Percentiles rank a stretch among this genome's conserved stretches.
Evolutionary conservation across 2,888 invertebrate species (phyloP).

Genomic region (Drosophila pseudotalamancana): DNA sequence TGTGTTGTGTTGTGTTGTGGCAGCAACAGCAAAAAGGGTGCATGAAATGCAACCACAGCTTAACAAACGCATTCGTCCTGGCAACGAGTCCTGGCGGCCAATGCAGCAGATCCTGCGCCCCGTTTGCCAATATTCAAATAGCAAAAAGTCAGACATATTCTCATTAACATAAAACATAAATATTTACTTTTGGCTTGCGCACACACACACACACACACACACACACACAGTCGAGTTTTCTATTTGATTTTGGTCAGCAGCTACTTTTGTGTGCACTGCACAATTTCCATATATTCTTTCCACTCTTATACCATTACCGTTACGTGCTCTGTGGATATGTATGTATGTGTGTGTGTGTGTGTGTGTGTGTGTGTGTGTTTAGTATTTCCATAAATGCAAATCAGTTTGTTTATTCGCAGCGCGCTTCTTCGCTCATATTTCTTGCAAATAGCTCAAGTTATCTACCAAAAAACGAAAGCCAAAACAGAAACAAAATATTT

Average conservation of each 20-base stretch:
- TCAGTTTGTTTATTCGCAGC: slow-evolving; percentile 73
- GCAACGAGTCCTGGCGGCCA: slow-evolving; percentile 29
- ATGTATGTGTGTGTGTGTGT: background rate
- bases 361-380: slow-evolving; percentile 61
- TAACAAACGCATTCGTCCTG: slow-evolving; percentile 71
- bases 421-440: slow-evolving; percentile 61
- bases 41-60: slow-evolving; percentile 69
- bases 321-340: slow-evolving; percentile 29
- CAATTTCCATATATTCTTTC: slow-evolving; percentile 58
- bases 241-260: slow-evolving; percentile 62
- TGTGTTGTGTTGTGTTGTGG: slow-evolving; percentile 34
- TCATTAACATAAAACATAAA: slow-evolving; percentile 83
- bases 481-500: slow-evolving; percentile 20
- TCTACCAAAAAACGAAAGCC: background rate
- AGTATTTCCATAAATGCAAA: slow-evolving; percentile 81
- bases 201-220: slow-evolving; percentile 30
- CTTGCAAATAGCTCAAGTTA: slow-evolving; percentile 68
- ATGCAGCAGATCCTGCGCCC: slow-evolving; percentile 37
- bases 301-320: slow-evolving; percentile 73
- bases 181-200: slow-evolving; percentile 76
- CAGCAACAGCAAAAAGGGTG: slow-evolving; percentile 26
- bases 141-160: slow-evolving; percentile 82
- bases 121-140: slow-evolving; percentile 80
- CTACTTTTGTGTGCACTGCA: slow-evolving; percentile 10
- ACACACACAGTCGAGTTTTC: slow-evolving; percentile 44